Base-by-base conservation (phyloP, 30 jellyfish, hydroid and myxozoan species). In the Aurelia aurita region DNA sequence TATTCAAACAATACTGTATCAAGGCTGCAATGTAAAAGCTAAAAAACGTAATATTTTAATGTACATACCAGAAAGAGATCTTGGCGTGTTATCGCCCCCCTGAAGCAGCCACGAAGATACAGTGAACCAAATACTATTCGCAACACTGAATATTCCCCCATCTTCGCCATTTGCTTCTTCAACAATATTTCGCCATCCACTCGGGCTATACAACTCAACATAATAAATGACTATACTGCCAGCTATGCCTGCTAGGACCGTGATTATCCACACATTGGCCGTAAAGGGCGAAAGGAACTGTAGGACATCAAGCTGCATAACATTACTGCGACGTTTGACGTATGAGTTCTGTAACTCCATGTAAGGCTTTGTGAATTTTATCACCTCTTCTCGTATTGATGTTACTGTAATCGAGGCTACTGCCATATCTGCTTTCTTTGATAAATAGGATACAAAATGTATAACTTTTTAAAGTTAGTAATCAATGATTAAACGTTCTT, bases 371-470 rank as follows among this genome's bases (percentile, higher is more conserved):
- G 89, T 79, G 60, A 79, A 79, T 26, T 60, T 55, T 3, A 79
- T 69, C 11, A 79, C 89, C 45, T 79, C 89, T 54, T 79, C 80
- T 51, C 89, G 58, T 18, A 20, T 14, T 19, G 89, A 79, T 32
- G 89, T 60, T 1, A 79, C 67, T 43, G 89, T 79, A 15, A 79
- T 49, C 15, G 89, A 45, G 14, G 89, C 89, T 18, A 79, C 39
- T 1, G 89, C 89, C 43, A 79, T 63, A 58, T 79, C 89, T 39
- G 89, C 89, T 66, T 79, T 79, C 89, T 79, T 73, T 4, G 57
- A 58, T 54, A 29, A 18, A 45, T 19, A 7, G 13, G 47, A 20
- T 16, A 5, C n/a, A n/a, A n/a, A n/a, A n/a, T n/a, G n/a, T n/a
- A n/a, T n/a, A n/a, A n/a, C n/a, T n/a, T n/a, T n/a, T n/a, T n/a